Evolutionary conservation across 2,797 vertebrate species (phyloP), one percentile per base, ranked within the genome.

Genomic region (Phalanger gymnotis): DNA sequence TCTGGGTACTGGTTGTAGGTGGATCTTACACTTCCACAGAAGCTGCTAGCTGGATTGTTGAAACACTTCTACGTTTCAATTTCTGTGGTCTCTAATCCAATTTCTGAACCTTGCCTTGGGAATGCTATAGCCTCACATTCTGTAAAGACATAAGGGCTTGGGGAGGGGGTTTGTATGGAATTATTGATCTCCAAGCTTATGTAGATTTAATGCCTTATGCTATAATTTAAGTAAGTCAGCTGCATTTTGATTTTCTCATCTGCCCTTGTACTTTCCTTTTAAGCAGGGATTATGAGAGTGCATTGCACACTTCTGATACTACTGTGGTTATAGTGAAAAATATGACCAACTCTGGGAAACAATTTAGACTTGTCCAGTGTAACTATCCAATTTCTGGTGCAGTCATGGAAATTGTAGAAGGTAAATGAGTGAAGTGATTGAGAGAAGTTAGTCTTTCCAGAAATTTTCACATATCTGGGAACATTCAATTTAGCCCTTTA

Each of bases 1-100:
- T n/a, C n/a, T n/a, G n/a, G n/a, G n/a, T n/a, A n/a, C n/a, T n/a
- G n/a, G n/a, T n/a, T n/a, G n/a, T n/a, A n/a, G n/a, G n/a, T n/a
- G n/a, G n/a, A n/a, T n/a, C n/a, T n/a, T n/a, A n/a, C n/a, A n/a
- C n/a, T n/a, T n/a, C n/a, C n/a, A n/a, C n/a, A n/a, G n/a, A n/a
- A n/a, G n/a, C n/a, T n/a, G n/a, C n/a, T n/a, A n/a, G n/a, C n/a
- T n/a, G n/a, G n/a, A n/a, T n/a, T n/a, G n/a, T n/a, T n/a, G n/a
- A n/a, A n/a, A n/a, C n/a, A n/a, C n/a, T n/a, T n/a, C 6, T 96
- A 52, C 96, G 91, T 91, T 87, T 52, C 52, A 53, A 22, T 54
- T 90, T n/a, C 52, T 31, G 52, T 54, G 53, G 90, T 90, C 90
- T 90, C 90, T n/a, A 54, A 90, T 54, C 90, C 90, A 53, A 1